Evolutionary conservation across 2,113 vertebrate species (phyloP), one percentile per base, ranked within the genome.

Genomic region (Heterotis niloticus): DNA sequence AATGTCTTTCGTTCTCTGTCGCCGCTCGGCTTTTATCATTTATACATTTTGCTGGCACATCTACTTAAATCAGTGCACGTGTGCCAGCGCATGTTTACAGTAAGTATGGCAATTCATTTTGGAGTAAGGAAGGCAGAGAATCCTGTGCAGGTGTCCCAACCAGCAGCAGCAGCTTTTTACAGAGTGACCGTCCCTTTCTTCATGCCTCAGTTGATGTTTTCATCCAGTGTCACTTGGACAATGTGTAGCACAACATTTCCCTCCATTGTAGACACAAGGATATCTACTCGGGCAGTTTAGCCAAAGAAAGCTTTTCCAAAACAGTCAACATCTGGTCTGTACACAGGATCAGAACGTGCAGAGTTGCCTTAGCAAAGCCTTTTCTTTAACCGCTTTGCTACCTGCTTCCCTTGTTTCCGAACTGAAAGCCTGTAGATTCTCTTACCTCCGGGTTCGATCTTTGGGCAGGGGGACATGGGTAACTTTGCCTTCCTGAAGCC

Each of bases 371-470:
- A 44, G 9, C 29, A 70, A 44, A 12, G 20, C 14, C 68, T 12
- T 28, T 34, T 18, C 34, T 44, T 54, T 54, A 72, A 54, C 24
- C 5, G 54, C n/a, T n/a, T 7, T 52, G 54, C 1, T 13, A 1
- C 12, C 26, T 14, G 26, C 5, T 17, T 4, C 23, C 18, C 64
- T 11, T 24, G 10, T 66, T 66, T 11, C 60, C 20, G 11, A 20
- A 57, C 67, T 34, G 26, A 57, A 26, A 20, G 24, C 34, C 29
- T 12, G n/a, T 70, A 28, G 62, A 26, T 13, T 34, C 29, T 24
- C 75, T 80, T 90, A 97, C 95, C 94, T 95, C 83, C 91, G 93
- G 44, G 93, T 90, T 57, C 91, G 89, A 73, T 94, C 94, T 84
- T 94, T 94, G 66, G 91, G 87, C 65, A 97, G 88, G 52, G 91